Base-by-base conservation (phyloP, 2,797 vertebrate genomes). In the Pampus argenteus region DNA sequence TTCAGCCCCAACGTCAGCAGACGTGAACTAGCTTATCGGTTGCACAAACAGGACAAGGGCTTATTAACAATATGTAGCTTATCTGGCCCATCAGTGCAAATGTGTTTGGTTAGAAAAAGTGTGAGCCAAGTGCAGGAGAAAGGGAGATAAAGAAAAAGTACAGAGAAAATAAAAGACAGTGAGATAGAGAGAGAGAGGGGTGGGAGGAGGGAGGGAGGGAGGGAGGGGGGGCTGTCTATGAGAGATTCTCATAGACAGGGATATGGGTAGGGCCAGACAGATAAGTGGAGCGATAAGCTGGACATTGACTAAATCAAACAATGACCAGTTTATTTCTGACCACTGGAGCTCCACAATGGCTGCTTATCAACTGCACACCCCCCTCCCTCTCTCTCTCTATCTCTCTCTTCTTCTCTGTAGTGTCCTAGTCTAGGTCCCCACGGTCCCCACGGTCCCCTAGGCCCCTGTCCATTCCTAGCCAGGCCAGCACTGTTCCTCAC, bases 241-340 rank as follows among this genome's bases (percentile, higher is more conserved):
- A 89, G 63, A 87, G 82, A 91, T 86, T 87, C 79, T 85, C 83
- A 78, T 82, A 91, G 90, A 86, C 70, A 52, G 84, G 52, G 69
- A 85, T 70, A 62, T 72, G 66, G 84, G 85, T 40, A 47, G 69
- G 68, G 65, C 71, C 87, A 92, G 91, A 92, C 88, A 91, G 92
- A 94, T 89, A 91, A 91, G 86, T 83, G 73, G 81, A 83, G 86
- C 71, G 88, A 92, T 91, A 89, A 93, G 86, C 81, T 57, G 71
- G 83, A 91, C 90, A 84, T 79, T 79, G 86, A 92, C 86, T 85
- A 91, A 90, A 88, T 81, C 84, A 89, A 86, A 94, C 90, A 93
- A 93, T 91, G 89, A 76, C 58, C 71, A 82, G 88, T 92, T 91
- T 91, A 92, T 91, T 92, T 93, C 85, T 89, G 92, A 93, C 83